Percentiles rank a stretch among this genome's conserved stretches.
These are phyloP conservation scores for Augochlora pura DNA, from an alignment of 1,140 invertebrate species.

Conservation along the genomic window DNA sequence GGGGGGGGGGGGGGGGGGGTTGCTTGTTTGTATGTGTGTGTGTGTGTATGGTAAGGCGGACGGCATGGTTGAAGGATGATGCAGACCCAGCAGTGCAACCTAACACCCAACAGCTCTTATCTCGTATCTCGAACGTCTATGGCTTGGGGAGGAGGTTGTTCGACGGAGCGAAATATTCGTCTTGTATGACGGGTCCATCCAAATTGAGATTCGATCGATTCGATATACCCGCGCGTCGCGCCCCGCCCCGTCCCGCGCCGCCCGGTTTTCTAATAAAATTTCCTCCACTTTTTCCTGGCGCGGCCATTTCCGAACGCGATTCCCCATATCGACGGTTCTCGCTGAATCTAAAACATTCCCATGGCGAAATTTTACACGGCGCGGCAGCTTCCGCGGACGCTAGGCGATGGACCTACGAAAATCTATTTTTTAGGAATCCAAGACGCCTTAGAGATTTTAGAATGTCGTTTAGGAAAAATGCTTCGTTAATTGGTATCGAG, in stretches of 20 bases:
- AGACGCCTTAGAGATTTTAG: no score
- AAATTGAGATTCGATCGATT: conserved; percentile 73
- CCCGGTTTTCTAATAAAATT: conserved; percentile 70
- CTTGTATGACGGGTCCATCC: conserved; percentile 70
- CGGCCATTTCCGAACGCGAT: no score
- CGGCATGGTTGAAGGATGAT: conserved; percentile 28
- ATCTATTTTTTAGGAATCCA: no score
- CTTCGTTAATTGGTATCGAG: no score
- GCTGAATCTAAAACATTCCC: no score
- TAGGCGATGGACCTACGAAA: no score
- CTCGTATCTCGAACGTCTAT: conserved; percentile 46
- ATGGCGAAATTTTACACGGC: no score
- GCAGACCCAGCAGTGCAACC: conserved; percentile 30
- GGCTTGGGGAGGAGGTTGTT: conserved; percentile 36
- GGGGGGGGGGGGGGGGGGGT: no score
- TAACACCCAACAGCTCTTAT: conserved; percentile 41
- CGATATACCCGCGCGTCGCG: conserved; percentile 53
- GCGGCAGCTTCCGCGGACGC: no score
- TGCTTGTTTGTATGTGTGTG: no score
- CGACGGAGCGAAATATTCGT: conserved; percentile 64
- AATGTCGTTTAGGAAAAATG: no score
- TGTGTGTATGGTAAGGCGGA: not conserved
- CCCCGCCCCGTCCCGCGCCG: conserved; percentile 47
- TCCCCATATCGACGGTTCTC: no score
- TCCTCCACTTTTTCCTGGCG: not conserved